Conservation (phyloP, 2,113 vertebrate species). For the Elachura formosa region DNA sequence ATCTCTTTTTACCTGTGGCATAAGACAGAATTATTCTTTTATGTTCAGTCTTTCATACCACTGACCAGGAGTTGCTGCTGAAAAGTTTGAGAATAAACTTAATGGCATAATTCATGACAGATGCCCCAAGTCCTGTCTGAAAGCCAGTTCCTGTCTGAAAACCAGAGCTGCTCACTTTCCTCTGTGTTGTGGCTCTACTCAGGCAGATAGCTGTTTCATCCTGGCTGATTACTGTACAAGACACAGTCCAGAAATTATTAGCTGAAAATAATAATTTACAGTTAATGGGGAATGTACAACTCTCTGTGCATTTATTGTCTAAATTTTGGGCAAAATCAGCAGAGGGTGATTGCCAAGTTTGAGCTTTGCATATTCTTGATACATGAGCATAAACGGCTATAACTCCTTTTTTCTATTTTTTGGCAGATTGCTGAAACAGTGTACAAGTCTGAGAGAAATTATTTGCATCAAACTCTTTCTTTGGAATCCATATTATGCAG, state of each 20-base stretch:
- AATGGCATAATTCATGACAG: not conserved
- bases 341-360: not conserved
- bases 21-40: not conserved
- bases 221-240: not conserved
- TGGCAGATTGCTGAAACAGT: not conserved
- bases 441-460: not conserved
- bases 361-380: not conserved
- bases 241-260: not conserved
- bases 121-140: not conserved
- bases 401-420: not conserved
- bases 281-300: not conserved
- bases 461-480: conserved; percentile 29
- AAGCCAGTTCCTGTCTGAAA: not conserved
- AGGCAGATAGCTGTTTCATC: not conserved
- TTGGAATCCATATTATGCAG: not conserved
- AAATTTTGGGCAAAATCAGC: not conserved
- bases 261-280: not conserved
- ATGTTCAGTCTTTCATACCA: not conserved
- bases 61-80: not conserved
- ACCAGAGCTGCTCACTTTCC: not conserved
- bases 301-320: not conserved
- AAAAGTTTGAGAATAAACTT: not conserved
- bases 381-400: not conserved
- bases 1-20: not conserved
- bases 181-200: not conserved